These are phyloP conservation scores for Emmelina monodactyla DNA, from an alignment of 2,888 invertebrate species.

Conservation along the genomic window DNA sequence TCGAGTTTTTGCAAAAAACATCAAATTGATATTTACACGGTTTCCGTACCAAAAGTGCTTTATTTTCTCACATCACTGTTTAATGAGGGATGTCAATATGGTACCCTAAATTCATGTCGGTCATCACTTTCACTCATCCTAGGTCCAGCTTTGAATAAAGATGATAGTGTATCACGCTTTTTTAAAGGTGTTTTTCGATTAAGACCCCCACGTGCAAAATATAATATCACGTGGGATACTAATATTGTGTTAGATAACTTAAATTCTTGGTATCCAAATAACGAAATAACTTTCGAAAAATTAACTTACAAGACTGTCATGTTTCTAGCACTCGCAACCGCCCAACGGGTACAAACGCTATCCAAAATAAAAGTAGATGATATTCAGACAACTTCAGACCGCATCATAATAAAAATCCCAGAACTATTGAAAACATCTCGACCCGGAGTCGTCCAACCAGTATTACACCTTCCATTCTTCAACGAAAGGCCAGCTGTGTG, in stretches of 20 bases:
- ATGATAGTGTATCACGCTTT: slow-evolving; percentile 9
- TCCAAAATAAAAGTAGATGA: slow-evolving; percentile 1
- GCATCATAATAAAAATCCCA: slow-evolving; percentile 4
- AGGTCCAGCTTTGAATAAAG: background rate
- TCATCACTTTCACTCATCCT: slow-evolving; percentile 12
- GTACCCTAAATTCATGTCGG: slow-evolving; percentile 11
- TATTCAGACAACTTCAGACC: background rate
- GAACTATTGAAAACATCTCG: slow-evolving; percentile 12
- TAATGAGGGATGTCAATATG: slow-evolving; percentile 11
- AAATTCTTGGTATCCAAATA: slow-evolving; percentile 4
- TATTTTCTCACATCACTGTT: slow-evolving; percentile 7
- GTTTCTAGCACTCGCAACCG: slow-evolving; percentile 13
- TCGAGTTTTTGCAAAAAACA: slow-evolving; percentile 5
- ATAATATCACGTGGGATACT: slow-evolving; percentile 11
- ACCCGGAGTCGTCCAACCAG: slow-evolving; percentile 5
- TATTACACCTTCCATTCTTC: slow-evolving; percentile 4
- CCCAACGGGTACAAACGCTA: slow-evolving; percentile 3
- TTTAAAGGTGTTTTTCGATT: slow-evolving; percentile 11
- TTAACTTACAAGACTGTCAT: slow-evolving; percentile 17
- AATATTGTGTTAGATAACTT: slow-evolving; percentile 6
- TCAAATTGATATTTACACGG: background rate
- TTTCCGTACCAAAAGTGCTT: background rate
- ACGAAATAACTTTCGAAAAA: slow-evolving; percentile 3
- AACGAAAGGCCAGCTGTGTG: background rate
- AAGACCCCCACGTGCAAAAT: slow-evolving; percentile 18